phyloP scores from a whole-genome alignment of 2,888 invertebrate species.

The Xestia c-nigrum region DNA sequence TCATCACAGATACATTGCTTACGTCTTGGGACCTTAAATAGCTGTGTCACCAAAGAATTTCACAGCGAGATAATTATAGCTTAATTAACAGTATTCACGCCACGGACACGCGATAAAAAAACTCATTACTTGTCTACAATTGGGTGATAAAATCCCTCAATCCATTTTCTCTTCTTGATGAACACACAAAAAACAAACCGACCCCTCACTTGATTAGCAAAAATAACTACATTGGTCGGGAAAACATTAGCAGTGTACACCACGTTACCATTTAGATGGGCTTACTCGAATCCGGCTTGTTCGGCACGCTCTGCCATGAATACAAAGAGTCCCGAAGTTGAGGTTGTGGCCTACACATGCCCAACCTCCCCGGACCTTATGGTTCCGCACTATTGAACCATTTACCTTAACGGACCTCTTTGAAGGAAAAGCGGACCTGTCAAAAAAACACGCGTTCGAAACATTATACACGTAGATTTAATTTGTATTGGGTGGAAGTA shows the following conservation, averaged over 20 bases:
- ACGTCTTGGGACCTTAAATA: constrained; percentile 11
- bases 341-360: constrained; percentile 54
- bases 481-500: constrained; percentile 41
- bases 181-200: constrained; percentile 49
- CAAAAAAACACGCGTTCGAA: constrained; percentile 33
- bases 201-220: constrained; percentile 59
- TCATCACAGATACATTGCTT: constrained; percentile 14
- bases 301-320: constrained; percentile 67
- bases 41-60: constrained; percentile 7
- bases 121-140: constrained; percentile 45
- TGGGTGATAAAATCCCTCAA: constrained; percentile 47
- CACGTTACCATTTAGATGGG: constrained; percentile 69
- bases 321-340: constrained; percentile 67
- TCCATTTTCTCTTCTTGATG: constrained; percentile 45
- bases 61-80: constrained; percentile 4
- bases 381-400: constrained; percentile 55
- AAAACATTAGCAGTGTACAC: constrained; percentile 68
- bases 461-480: constrained; percentile 44
- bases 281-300: constrained; percentile 70
- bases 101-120: constrained; percentile 31
- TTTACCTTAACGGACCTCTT: constrained; percentile 40
- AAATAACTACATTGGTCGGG: constrained; percentile 60
- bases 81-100: constrained; percentile 26
- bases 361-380: constrained; percentile 49
- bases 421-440: constrained; percentile 34